These are phyloP conservation scores for Acheta domesticus DNA, from an alignment of 2,888 invertebrate genomes.

Conservation along the genomic window DNA sequence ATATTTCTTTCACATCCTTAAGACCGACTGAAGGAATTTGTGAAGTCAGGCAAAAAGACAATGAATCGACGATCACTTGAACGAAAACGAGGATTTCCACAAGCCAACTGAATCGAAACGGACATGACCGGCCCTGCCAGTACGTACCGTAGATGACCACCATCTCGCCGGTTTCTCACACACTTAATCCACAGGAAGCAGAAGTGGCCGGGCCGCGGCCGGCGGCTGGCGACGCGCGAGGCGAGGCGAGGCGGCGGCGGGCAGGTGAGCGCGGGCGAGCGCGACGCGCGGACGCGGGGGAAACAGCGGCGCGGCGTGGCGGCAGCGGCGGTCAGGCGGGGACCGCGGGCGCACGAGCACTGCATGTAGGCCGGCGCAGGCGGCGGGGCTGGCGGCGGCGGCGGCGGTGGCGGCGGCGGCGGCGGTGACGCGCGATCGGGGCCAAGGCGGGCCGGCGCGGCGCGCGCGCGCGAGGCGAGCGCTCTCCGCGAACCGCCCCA, in stretches of 20 bases:
- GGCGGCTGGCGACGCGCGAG: neutral
- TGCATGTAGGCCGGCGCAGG: neutral
- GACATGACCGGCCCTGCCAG: neutral
- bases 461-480: too few relatives aligned
- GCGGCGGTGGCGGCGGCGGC: neutral
- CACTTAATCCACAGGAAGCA: too few relatives aligned
- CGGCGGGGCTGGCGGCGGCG: neutral
- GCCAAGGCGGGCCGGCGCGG: neutral
- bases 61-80: too few relatives aligned
- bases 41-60: too few relatives aligned
- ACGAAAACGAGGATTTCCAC: too few relatives aligned
- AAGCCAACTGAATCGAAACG: too few relatives aligned
- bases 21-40: too few relatives aligned
- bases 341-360: neutral
- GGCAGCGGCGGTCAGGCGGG: slow-evolving; percentile 4
- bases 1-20: too few relatives aligned
- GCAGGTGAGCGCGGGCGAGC: neutral
- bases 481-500: too few relatives aligned
- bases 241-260: neutral
- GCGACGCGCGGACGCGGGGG: neutral
- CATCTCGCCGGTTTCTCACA: neutral
- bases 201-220: neutral
- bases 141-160: neutral
- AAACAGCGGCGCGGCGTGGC: neutral
- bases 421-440: neutral